phyloP scores from a whole-genome alignment of 2,797 vertebrate species.

The Arctocebus calabarensis region DNA sequence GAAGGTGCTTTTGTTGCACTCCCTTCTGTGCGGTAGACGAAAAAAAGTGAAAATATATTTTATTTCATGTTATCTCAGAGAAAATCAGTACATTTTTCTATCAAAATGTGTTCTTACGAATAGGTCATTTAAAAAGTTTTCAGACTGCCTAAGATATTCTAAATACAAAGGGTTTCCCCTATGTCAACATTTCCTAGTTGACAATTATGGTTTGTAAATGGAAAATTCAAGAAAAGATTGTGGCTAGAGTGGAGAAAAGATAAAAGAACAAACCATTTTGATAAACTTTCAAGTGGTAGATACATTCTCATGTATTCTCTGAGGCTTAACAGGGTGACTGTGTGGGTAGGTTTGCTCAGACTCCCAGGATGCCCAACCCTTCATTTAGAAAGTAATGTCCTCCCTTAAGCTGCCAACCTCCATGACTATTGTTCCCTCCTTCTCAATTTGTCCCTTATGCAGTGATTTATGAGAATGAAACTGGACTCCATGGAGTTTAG shows the following conservation, averaged over 20 bases:
- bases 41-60: background rate
- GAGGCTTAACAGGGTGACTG: background rate
- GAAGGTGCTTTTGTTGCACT: background rate
- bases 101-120: slow-evolving; percentile 10
- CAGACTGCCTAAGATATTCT: slow-evolving; percentile 3
- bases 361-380: background rate
- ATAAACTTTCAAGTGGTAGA: background rate
- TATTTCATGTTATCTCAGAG: background rate
- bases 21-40: background rate
- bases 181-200: background rate
- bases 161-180: background rate
- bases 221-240: background rate
- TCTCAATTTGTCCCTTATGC: background rate
- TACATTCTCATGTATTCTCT: background rate
- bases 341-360: background rate
- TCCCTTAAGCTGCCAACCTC: background rate
- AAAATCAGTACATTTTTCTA: background rate
- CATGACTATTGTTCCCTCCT: background rate
- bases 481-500: background rate
- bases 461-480: background rate
- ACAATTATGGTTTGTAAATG: background rate
- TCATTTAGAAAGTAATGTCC: background rate
- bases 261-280: background rate
- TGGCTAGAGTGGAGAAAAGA: background rate
- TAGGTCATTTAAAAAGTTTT: slow-evolving; percentile 1